Conservation (phyloP, 2,113 vertebrate genomes). For the Rostratula benghalensis region DNA sequence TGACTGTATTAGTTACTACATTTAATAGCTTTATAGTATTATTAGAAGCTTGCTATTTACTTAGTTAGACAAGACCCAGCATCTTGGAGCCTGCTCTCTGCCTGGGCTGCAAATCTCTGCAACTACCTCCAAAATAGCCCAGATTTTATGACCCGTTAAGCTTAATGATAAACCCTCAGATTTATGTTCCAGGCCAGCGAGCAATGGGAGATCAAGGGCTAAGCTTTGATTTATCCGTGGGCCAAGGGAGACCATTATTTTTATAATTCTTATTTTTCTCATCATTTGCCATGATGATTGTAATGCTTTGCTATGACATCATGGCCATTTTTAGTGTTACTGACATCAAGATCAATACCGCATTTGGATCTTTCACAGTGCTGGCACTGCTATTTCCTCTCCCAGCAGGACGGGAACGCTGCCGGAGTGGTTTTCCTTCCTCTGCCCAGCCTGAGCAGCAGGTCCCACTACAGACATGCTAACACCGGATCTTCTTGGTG, state of each 20-base stretch:
- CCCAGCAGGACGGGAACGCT: background rate
- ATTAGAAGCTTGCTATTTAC: constrained; percentile 69
- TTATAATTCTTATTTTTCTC: background rate
- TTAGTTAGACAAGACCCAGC: constrained; percentile 5
- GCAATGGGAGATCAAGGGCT: constrained; percentile 21
- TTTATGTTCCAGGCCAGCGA: background rate
- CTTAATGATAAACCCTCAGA: constrained; percentile 60
- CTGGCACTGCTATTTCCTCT: background rate
- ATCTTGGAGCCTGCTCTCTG: background rate
- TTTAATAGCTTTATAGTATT: constrained; percentile 61
- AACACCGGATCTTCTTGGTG: background rate
- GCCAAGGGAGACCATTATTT: background rate
- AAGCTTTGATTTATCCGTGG: background rate
- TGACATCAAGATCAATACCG: rapidly evolving
- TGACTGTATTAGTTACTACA: constrained; percentile 37
- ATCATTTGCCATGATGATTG: background rate
- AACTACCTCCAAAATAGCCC: constrained; percentile 54
- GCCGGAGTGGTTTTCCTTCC: background rate
- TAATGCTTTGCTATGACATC: background rate
- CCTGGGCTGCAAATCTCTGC: constrained; percentile 35
- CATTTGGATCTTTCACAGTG: background rate
- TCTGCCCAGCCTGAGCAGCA: background rate
- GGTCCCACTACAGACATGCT: background rate
- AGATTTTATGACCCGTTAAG: constrained; percentile 52
- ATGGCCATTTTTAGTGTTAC: background rate